Percentiles rank a stretch among this genome's conserved stretches.
Evolutionary conservation across 1,140 invertebrate species (phyloP).

Genomic region (Laupala kohalensis): DNA sequence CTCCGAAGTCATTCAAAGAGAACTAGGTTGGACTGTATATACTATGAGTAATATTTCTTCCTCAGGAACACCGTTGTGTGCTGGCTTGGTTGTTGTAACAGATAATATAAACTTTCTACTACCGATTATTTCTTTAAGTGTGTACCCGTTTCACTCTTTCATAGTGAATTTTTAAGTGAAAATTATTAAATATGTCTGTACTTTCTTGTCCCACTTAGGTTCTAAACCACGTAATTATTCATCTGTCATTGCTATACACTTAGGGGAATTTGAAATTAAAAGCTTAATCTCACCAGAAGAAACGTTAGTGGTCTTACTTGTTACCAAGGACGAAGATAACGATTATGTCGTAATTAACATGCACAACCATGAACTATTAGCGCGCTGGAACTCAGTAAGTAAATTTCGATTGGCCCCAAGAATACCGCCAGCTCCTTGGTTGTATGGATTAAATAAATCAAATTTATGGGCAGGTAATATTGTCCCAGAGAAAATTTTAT

Average conservation of each 20-base stretch:
- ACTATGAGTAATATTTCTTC: neutral
- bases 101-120: neutral
- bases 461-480: neutral
- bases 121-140: neutral
- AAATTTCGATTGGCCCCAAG: neutral
- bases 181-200: neutral
- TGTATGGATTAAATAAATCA: neutral
- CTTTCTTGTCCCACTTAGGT: neutral
- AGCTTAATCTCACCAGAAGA: neutral
- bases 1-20: neutral
- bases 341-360: neutral
- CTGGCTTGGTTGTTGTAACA: neutral
- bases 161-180: neutral
- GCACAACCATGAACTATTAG: neutral
- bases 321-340: neutral
- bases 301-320: neutral
- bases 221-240: neutral
- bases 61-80: neutral
- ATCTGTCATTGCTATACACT: neutral
- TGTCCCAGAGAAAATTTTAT: neutral
- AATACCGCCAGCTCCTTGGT: neutral
- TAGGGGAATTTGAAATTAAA: neutral
- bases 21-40: neutral
- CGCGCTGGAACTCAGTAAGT: neutral
- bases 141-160: neutral